A percentile compares a stretch with the other conserved stretches of the same genome.
phyloP scores from a whole-genome alignment of 2,113 vertebrate genomes.

The Bubo bubo region DNA sequence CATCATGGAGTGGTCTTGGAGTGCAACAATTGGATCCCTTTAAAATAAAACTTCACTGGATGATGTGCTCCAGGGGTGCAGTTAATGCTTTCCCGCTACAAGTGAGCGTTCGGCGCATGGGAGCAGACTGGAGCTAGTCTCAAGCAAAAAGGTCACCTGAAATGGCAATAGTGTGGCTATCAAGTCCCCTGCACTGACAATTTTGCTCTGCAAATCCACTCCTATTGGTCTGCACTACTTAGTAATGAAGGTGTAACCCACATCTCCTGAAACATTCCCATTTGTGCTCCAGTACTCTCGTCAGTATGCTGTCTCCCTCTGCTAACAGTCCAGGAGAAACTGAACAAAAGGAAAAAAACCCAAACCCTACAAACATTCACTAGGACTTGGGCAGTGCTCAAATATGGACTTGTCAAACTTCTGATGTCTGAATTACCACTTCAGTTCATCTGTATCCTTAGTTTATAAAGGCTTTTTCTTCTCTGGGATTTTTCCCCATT shows the following conservation, averaged over 20 bases:
- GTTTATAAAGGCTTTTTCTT: neutral
- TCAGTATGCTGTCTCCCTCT: neutral
- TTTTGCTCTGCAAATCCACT: neutral
- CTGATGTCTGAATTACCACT: neutral
- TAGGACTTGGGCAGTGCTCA: neutral
- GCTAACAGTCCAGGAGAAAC: neutral
- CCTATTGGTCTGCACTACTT: neutral
- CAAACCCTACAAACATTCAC: neutral
- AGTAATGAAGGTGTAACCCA: neutral
- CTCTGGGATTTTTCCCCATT: neutral
- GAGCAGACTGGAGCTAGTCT: neutral
- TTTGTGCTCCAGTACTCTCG: neutral
- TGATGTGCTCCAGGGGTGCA: neutral
- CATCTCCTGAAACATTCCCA: accelerated
- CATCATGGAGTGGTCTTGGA: neutral
- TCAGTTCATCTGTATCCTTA: neutral
- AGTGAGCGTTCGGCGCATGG: accelerated
- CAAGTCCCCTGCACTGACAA: neutral
- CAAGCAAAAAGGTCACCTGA: neutral
- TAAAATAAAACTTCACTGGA: neutral
- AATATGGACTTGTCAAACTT: accelerated
- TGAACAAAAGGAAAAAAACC: neutral
- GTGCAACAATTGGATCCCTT: neutral
- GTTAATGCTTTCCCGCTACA: neutral
- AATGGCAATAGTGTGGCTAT: neutral